phyloP scores from a whole-genome alignment of 2,797 vertebrate species.

The Clarias fuscus region DNA sequence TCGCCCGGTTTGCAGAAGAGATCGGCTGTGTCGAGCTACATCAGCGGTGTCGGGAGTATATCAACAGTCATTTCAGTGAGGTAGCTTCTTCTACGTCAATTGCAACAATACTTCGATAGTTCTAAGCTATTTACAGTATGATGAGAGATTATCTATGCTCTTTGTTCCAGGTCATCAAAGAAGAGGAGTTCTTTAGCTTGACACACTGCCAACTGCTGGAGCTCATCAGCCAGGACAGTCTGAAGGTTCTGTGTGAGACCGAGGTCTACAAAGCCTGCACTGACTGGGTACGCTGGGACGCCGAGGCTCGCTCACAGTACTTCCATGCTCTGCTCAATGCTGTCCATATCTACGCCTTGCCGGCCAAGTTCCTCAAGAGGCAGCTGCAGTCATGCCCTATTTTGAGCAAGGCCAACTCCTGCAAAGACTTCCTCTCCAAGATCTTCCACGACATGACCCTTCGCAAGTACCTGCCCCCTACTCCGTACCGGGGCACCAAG shows the following conservation, averaged over 20 bases:
- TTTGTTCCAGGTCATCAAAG: constrained; percentile 77
- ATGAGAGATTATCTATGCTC: not conserved
- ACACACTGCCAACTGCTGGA: constrained; percentile 83
- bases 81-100: constrained; percentile 54
- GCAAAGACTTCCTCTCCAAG: constrained; percentile 81
- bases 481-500: constrained; percentile 75
- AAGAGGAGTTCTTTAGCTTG: constrained; percentile 83
- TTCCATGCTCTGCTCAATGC: constrained; percentile 83
- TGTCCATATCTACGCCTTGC: constrained; percentile 81
- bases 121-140: not conserved
- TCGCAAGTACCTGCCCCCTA: constrained; percentile 73
- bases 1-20: constrained; percentile 79
- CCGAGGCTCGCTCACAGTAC: constrained; percentile 77
- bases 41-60: constrained; percentile 73
- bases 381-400: constrained; percentile 83
- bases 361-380: constrained; percentile 80
- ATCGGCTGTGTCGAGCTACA: constrained; percentile 77
- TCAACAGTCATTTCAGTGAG: constrained; percentile 84
- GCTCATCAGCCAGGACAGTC: constrained; percentile 82
- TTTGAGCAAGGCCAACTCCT: constrained; percentile 81
- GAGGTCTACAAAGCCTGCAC: constrained; percentile 85
- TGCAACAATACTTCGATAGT: not conserved
- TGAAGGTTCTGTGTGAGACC: constrained; percentile 84
- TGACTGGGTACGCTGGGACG: constrained; percentile 82
- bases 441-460: constrained; percentile 85